Percentiles rank a stretch among this genome's conserved stretches.
phyloP scores from a whole-genome alignment of 2,888 invertebrate genomes.

The Halictus ligatus region DNA sequence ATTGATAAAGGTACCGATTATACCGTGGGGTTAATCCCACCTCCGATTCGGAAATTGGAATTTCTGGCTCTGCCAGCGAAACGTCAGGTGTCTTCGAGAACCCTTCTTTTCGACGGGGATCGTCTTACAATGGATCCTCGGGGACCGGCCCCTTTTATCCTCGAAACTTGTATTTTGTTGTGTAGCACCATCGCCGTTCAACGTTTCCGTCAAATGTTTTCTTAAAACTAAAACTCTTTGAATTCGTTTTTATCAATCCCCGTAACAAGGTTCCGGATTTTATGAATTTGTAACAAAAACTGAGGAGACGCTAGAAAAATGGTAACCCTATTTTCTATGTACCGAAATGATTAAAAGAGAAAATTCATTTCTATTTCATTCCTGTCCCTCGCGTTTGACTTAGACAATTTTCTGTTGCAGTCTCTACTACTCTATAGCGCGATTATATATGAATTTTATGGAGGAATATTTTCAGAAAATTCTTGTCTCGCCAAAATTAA shows the following conservation, averaged over 20 bases:
- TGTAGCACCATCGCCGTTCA: not conserved
- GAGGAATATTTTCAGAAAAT: no score
- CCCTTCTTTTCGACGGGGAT: constrained; percentile 33
- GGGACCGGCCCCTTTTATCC: not conserved
- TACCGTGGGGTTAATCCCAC: constrained; percentile 74
- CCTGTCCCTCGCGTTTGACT: no score
- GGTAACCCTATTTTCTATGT: no score
- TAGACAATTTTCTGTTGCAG: no score
- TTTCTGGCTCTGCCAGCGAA: constrained; percentile 78
- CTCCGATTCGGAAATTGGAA: constrained; percentile 82
- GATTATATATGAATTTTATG: no score
- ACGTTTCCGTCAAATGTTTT: no score
- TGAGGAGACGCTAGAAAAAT: no score
- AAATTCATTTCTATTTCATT: not conserved
- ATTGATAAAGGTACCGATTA: constrained; percentile 83
- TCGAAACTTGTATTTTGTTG: not conserved
- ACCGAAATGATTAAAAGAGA: no score
- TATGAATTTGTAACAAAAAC: not conserved
- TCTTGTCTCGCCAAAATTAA: no score
- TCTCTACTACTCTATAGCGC: no score
- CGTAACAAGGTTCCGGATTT: not conserved
- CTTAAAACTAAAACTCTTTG: not conserved
- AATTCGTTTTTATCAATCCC: not conserved
- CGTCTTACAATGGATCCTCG: not conserved
- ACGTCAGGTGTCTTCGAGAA: constrained; percentile 77